These are phyloP conservation scores for Nerophis lumbriciformis DNA, from an alignment of 2,113 vertebrate species.

Conservation along the genomic window DNA sequence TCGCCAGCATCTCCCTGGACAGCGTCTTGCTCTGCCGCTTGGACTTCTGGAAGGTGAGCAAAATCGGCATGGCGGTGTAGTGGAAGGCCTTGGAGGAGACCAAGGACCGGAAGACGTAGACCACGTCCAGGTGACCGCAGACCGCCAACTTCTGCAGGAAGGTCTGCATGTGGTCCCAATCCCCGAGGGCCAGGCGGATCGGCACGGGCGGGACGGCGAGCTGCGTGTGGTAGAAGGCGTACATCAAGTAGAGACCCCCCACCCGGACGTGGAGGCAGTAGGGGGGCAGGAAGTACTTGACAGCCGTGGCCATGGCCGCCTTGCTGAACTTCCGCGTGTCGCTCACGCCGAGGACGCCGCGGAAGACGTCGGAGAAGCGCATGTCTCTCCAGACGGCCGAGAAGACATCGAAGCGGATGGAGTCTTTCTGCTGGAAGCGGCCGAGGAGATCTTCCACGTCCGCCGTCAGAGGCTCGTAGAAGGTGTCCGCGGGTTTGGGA, in stretches of 20 bases:
- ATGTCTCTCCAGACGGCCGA: constrained; percentile 79
- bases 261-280: constrained; percentile 89
- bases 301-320: constrained; percentile 72
- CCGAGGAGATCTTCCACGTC: constrained; percentile 86
- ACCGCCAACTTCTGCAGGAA: constrained; percentile 77
- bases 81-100: constrained; percentile 75
- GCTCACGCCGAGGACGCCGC: constrained; percentile 43
- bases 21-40: constrained; percentile 20
- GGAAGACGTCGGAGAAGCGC: constrained; percentile 79
- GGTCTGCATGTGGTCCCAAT: constrained; percentile 77
- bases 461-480: constrained; percentile 60
- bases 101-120: constrained; percentile 79
- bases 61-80: constrained; percentile 83
- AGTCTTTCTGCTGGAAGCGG: constrained; percentile 79
- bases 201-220: constrained; percentile 77
- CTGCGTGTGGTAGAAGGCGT: constrained; percentile 81
- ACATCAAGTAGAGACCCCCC: constrained; percentile 88
- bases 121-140: constrained; percentile 80
- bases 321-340: constrained; percentile 78
- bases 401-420: constrained; percentile 82
- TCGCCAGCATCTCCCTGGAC: constrained; percentile 49
- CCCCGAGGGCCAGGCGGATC: constrained; percentile 81
- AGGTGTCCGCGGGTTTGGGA: constrained; percentile 20
- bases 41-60: constrained; percentile 58
- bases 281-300: constrained; percentile 83